A percentile compares a stretch with the other conserved stretches of the same genome.
phyloP scores from a whole-genome alignment of 2,113 vertebrate species.

The Cathartes aura region DNA sequence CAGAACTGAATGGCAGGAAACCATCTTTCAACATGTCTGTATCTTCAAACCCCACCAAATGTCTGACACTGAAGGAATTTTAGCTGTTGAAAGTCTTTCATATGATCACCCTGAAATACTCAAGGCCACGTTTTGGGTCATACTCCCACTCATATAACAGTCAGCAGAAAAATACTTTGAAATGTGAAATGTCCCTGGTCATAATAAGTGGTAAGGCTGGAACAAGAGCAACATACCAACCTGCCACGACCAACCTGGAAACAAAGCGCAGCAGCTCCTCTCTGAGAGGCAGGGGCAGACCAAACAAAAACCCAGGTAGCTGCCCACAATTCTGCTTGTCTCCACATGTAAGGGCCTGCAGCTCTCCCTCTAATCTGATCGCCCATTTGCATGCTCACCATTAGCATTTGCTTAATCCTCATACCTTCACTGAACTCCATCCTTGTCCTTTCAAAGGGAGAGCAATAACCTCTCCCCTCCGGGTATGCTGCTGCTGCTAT shows the following conservation, averaged over 20 bases:
- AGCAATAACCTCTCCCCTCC: slow-evolving; percentile 26
- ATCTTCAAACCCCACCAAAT: neutral
- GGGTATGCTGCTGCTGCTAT: neutral
- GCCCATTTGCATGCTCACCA: neutral
- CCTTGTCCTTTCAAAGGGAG: slow-evolving; percentile 8
- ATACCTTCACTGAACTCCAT: slow-evolving; percentile 33
- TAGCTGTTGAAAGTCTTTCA: neutral
- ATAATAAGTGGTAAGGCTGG: neutral
- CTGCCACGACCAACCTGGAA: neutral
- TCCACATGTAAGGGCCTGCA: slow-evolving; percentile 9
- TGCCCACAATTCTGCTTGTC: slow-evolving; percentile 28
- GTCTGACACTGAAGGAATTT: neutral
- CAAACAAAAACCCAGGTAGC: neutral
- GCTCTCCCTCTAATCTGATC: slow-evolving; percentile 48
- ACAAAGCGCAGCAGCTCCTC: neutral
- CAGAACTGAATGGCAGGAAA: neutral
- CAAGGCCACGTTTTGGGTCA: neutral
- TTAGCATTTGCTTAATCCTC: slow-evolving; percentile 58
- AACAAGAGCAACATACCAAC: neutral
- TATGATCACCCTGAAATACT: neutral
- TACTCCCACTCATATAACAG: neutral
- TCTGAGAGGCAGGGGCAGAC: neutral
- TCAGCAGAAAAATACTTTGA: neutral
- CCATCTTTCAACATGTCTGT: neutral
- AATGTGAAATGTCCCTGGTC: neutral